Evolutionary conservation across 1,140 invertebrate genomes (phyloP), one percentile per base, ranked within the genome.

Genomic region (Monomorium pharaonis): DNA sequence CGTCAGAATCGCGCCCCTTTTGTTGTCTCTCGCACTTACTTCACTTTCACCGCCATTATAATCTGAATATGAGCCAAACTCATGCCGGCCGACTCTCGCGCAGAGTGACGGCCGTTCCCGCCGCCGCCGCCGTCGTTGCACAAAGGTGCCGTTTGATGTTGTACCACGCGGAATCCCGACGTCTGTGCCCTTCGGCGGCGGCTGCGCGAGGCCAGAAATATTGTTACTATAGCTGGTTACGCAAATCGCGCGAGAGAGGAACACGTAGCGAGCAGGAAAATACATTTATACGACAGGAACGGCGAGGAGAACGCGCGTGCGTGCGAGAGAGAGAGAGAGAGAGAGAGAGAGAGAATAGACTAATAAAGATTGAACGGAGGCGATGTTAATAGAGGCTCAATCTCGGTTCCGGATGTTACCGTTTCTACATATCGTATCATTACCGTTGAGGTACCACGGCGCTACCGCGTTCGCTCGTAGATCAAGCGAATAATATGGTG

Each of bases 361-460:
- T 85, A 85, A 85, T 85, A 85, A 85, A 80, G 84, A 85, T 81
- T 69, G 84, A 63, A 70, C 51, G 63, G n/a, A 49, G 42, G 30
- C 44, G 51, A 27, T 44, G 62, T 85, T 81, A 85, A 85, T 85
- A 85, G 81, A 85, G 42, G 63, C 44, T 21, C n/a, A n/a, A n/a
- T n/a, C 49, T 54, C 47, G 33, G 49, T 65, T 60, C 54, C 75
- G 84, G 51, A 65, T 84, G 14, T 80, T 80, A 49, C 58, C 63
- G 84, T 62, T 85, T 78, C 49, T 44, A 58, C 62, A 56, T 54
- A 69, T 65, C 63, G 24, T 81, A 49, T 85, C 51, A 85, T 85
- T 85, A 56, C 47, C 78, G 70, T 65, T 16, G 51, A 62, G 42
- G 33, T n/a, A 81, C n/a, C 75, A 47, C 42, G 18, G 51, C 21